Conservation (phyloP, 2,113 vertebrate genomes). For the Brachionichthys hirsutus region DNA sequence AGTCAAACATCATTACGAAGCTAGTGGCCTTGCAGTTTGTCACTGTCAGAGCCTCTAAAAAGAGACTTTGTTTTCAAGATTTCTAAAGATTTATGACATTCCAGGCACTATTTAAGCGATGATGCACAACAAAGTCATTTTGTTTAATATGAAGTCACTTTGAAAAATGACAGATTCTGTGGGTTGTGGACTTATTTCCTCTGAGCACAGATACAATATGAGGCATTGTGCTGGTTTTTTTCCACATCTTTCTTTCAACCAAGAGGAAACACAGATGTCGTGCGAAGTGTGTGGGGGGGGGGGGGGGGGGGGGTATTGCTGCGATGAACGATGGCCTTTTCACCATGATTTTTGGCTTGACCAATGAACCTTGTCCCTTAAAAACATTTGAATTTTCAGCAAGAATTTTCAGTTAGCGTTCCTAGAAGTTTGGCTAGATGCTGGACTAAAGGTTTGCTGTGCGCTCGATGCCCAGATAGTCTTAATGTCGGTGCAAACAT, state of each 20-base stretch:
- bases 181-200: slow-evolving; percentile 56
- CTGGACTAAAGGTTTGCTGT: slow-evolving; percentile 12
- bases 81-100: slow-evolving; percentile 73
- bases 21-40: slow-evolving; percentile 71
- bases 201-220: slow-evolving; percentile 48
- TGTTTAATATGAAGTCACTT: slow-evolving; percentile 67
- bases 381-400: slow-evolving; percentile 31
- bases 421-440: slow-evolving; percentile 4
- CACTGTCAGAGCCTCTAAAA: slow-evolving; percentile 74
- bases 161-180: slow-evolving; percentile 65
- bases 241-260: slow-evolving; percentile 34
- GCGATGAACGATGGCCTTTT: slow-evolving; percentile 59
- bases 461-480: slow-evolving; percentile 6
- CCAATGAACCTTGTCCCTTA: slow-evolving; percentile 42
- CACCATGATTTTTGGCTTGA: slow-evolving; percentile 22
- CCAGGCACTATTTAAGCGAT: slow-evolving; percentile 59
- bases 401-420: slow-evolving; percentile 5
- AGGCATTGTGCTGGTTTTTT: slow-evolving; percentile 48
- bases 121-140: slow-evolving; percentile 72
- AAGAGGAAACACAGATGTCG: slow-evolving; percentile 37
- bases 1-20: slow-evolving; percentile 73
- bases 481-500: slow-evolving; percentile 1
- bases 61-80: slow-evolving; percentile 76
- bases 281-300: slow-evolving; percentile 37
- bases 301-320: slow-evolving; percentile 20